Conservation (phyloP, 2,797 vertebrate genomes). For the Helarctos malayanus region DNA sequence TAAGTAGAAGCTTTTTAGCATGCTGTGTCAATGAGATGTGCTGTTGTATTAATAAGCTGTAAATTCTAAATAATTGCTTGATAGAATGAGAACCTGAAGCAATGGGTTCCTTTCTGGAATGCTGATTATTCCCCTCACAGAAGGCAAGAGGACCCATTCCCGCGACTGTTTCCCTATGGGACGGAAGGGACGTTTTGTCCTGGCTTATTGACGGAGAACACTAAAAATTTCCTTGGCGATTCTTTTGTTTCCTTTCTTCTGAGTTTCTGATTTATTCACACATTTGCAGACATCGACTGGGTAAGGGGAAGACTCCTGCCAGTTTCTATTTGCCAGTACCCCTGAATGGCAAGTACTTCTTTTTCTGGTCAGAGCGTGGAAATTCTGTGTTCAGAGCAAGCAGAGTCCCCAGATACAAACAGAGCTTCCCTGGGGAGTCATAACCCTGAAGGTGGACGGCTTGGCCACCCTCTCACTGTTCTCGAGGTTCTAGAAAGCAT, state of each 20-base stretch:
- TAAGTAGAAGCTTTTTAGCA: constrained; percentile 56
- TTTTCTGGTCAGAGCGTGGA: constrained; percentile 27
- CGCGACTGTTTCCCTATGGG: constrained; percentile 30
- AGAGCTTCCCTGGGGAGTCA: constrained; percentile 67
- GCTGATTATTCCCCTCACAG: constrained; percentile 12
- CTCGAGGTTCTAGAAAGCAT: constrained; percentile 52
- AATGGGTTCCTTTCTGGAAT: constrained; percentile 62
- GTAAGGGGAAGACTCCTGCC: background rate
- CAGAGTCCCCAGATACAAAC: constrained; percentile 71
- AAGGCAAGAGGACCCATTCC: background rate
- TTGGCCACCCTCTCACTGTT: constrained; percentile 62
- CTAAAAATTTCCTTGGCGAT: background rate
- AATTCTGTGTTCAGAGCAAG: constrained; percentile 72
- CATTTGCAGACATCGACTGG: background rate
- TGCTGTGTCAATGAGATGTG: constrained; percentile 62
- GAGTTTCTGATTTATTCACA: constrained; percentile 15
- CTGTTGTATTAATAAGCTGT: constrained; percentile 76
- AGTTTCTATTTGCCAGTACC: background rate
- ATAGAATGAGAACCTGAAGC: constrained; percentile 68
- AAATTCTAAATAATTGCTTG: constrained; percentile 82
- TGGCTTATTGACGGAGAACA: background rate
- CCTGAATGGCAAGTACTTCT: background rate
- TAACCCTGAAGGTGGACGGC: constrained; percentile 53
- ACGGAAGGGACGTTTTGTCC: constrained; percentile 55
- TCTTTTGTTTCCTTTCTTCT: constrained; percentile 10